A percentile compares a stretch with the other conserved stretches of the same genome.
phyloP scores from a whole-genome alignment of 1,140 invertebrate genomes.

The Contarinia nasturtii region DNA sequence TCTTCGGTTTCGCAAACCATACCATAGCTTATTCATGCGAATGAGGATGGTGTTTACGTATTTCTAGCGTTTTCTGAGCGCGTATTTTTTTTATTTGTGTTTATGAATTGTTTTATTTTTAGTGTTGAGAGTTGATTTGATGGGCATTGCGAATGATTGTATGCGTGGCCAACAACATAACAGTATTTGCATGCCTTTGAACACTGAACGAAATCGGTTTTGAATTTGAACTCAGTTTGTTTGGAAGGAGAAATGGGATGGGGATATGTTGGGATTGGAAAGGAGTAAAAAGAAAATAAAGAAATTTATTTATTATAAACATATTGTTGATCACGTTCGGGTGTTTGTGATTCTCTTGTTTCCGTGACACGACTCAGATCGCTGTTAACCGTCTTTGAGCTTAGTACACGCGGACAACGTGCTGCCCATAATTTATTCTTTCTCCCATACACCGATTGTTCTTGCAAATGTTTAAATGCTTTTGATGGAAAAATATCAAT shows the following conservation, averaged over 20 bases:
- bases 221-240: background rate
- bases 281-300: background rate
- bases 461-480: slow-evolving; percentile 27
- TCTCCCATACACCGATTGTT: slow-evolving; percentile 14
- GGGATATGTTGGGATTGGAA: background rate
- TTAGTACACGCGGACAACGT: slow-evolving; percentile 34
- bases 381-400: slow-evolving; percentile 30
- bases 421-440: slow-evolving; percentile 19
- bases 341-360: slow-evolving; percentile 8
- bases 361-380: slow-evolving; percentile 22
- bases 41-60: no score
- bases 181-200: background rate
- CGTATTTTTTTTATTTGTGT: background rate
- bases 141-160: background rate
- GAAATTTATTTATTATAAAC: background rate
- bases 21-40: no score
- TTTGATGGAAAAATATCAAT: slow-evolving; percentile 29
- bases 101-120: background rate
- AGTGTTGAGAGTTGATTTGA: background rate
- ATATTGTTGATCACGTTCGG: slow-evolving; percentile 10
- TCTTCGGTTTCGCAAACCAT: no score
- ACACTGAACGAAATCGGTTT: background rate
- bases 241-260: background rate
- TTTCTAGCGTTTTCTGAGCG: no score
- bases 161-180: background rate